These are phyloP conservation scores for Epinotia brunnichana DNA, from an alignment of 2,888 invertebrate species.

Conservation along the genomic window DNA sequence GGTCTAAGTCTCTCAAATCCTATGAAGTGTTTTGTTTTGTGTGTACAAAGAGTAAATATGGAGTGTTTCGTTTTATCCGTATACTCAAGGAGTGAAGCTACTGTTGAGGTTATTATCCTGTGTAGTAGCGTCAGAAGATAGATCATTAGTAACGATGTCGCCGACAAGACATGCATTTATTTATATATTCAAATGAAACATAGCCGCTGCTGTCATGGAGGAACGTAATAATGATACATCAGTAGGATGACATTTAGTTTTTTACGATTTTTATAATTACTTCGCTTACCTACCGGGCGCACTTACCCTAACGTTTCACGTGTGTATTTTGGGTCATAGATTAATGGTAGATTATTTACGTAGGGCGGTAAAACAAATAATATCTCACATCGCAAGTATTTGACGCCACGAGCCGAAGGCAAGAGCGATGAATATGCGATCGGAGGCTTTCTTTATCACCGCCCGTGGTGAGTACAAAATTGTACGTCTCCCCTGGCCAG, in stretches of 20 bases:
- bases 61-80: no score
- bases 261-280: conserved; percentile 18
- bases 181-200: conserved; percentile 45
- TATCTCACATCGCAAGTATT: no score
- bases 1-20: no score
- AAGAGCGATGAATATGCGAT: no score
- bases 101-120: conserved; percentile 9
- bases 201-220: conserved; percentile 40
- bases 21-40: no score
- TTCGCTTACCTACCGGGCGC: conserved; percentile 11
- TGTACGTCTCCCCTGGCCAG: no score
- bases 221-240: conserved; percentile 43
- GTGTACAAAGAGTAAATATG: no score
- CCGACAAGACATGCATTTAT: conserved; percentile 41
- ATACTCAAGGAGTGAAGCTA: conserved; percentile 12
- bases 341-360: no score
- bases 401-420: no score
- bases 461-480: no score
- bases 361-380: no score
- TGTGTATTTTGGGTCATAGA: neutral
- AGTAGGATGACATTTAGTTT: conserved; percentile 35
- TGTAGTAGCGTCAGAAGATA: conserved; percentile 36
- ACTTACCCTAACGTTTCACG: neutral
- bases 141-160: conserved; percentile 43
- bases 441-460: no score